Base-by-base conservation (phyloP, 2,888 invertebrate species). In the Epistrophe grossulariae region DNA sequence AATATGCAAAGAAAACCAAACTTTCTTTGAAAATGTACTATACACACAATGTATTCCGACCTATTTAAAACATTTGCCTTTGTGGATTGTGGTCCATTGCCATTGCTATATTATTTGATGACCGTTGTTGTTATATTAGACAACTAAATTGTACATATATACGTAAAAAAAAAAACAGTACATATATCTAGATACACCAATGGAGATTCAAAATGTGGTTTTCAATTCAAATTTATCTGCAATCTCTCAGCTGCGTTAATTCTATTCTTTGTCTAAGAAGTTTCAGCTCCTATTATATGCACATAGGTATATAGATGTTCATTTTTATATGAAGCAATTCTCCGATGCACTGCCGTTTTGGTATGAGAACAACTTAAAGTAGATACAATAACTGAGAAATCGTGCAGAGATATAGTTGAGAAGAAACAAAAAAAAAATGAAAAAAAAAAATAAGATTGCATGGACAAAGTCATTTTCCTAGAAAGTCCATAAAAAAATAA, bases 381-480 rank as follows among this genome's bases (percentile, higher is more conserved):
- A 52, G 52, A 24, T 28, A 72, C 62, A 78, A 74, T 71, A 79
- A 79, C 79, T 62, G 43, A 79, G 57, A 79, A 79, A 71, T 84
- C 84, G 84, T 79, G 84, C 76, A 4, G 43, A 84, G 74, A 84
- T 84, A 84, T 84, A 84, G 79, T 83, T 73, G n/a, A 55, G 28
- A 31, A 8, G 31, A 31, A 28, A 15, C n/a, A 68, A 73, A 62
- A 74, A 13, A 77, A 73, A 66, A 52, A 59, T 7, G 15, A 38
- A 45, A 31, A 17, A 64, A 62, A 64, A 24, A 62, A 71, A 68
- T 31, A 57, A 66, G 40, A 66, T 48, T 68, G 45, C 43, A 70
- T 43, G 35, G 40, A 70, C 24, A 24, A 55, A 62, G 40, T 13
- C 68, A 62, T 40, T 59, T 59, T 68, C 57, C 17, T 40, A 38